Conservation (phyloP, 92 coral and sea anemone genomes). For the Epizoanthus stellaris region DNA sequence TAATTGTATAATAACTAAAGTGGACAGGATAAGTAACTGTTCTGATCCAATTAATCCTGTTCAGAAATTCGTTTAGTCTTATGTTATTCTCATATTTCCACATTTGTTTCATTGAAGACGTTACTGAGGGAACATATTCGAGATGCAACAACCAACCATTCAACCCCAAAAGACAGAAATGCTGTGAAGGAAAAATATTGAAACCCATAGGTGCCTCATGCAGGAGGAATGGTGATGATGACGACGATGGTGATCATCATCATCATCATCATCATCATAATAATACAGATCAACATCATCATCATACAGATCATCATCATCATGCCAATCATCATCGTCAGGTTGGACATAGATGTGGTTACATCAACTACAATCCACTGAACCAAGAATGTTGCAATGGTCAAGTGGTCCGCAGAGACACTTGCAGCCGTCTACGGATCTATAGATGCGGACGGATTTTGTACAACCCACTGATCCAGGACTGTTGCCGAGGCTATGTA, state of each 20-base stretch:
- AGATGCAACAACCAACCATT: too few species aligned
- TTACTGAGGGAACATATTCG: too few species aligned
- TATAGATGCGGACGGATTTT: not conserved
- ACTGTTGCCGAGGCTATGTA: constrained; percentile 15
- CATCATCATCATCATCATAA: not conserved
- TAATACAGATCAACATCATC: not conserved
- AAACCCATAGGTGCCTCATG: not conserved
- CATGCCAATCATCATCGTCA: too few species aligned
- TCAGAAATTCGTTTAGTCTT: too few species aligned
- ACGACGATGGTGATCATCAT: not conserved
- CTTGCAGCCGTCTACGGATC: not conserved
- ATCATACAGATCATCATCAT: not conserved
- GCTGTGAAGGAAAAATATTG: not conserved
- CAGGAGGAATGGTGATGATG: not conserved
- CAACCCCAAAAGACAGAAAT: too few species aligned
- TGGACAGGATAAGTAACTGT: too few species aligned
- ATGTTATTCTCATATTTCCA: too few species aligned
- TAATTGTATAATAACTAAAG: too few species aligned
- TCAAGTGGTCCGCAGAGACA: not conserved
- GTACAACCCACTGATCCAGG: not conserved
- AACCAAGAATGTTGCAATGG: constrained; percentile 7
- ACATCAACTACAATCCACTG: too few species aligned
- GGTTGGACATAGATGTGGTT: too few species aligned
- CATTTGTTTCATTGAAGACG: too few species aligned
- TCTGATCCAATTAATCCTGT: too few species aligned